A percentile compares a stretch with the other conserved stretches of the same genome.
These are phyloP conservation scores for Moxostoma hubbsi DNA, from an alignment of 2,797 vertebrate genomes.

Conservation along the genomic window DNA sequence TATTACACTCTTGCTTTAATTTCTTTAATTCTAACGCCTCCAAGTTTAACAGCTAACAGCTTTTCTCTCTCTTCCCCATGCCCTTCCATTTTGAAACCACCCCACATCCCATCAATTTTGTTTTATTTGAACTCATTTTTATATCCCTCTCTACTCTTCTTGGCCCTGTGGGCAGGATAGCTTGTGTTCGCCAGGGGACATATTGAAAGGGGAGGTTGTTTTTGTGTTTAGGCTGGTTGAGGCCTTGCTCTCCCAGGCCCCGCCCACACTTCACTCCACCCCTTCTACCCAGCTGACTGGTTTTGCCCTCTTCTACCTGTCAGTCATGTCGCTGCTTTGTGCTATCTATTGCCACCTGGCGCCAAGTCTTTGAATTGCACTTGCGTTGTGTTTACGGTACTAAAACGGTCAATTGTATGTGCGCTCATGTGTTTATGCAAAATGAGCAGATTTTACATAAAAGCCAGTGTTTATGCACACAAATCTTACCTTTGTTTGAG, in stretches of 20 bases:
- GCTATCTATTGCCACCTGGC: slow-evolving; percentile 86
- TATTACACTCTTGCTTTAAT: neutral
- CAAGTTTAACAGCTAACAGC: slow-evolving; percentile 16
- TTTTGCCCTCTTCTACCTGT: slow-evolving; percentile 94
- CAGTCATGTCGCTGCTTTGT: slow-evolving; percentile 89
- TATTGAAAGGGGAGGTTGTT: slow-evolving; percentile 65
- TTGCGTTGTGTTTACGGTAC: neutral
- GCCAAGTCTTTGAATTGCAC: slow-evolving; percentile 62
- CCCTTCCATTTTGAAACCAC: slow-evolving; percentile 32
- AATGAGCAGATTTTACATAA: neutral
- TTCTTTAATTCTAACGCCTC: neutral
- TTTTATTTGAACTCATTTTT: slow-evolving; percentile 26
- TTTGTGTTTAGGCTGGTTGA: slow-evolving; percentile 66
- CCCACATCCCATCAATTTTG: slow-evolving; percentile 36
- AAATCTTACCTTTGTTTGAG: neutral
- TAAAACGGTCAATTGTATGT: neutral
- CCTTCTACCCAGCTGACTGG: slow-evolving; percentile 76
- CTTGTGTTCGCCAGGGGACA: slow-evolving; percentile 72
- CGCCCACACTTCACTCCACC: slow-evolving; percentile 57
- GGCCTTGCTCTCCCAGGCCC: slow-evolving; percentile 67
- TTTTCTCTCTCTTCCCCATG: slow-evolving; percentile 50
- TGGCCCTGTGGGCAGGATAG: slow-evolving; percentile 61
- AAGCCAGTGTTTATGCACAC: neutral
- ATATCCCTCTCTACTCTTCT: neutral
- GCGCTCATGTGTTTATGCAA: no score